Base-by-base conservation (phyloP, 2,113 vertebrate species). In the Prinia subflava region DNA sequence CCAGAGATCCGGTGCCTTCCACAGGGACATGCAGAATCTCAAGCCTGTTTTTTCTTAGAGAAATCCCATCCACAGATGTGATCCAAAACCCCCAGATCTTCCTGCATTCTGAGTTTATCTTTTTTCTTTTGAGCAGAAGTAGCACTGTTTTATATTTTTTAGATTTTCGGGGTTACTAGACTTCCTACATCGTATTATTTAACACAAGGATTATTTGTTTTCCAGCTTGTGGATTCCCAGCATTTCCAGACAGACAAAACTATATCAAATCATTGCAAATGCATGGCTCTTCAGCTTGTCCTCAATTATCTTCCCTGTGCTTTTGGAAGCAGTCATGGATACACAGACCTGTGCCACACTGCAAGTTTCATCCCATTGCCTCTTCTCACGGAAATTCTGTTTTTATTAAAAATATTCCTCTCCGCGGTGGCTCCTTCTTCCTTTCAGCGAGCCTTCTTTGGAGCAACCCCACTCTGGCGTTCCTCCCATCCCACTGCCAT, bases 401-500 rank as follows among this genome's bases (percentile, higher is more conserved):
- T 39, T 95, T 74, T 67, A 50, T 70, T 70, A 27, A 47, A 70
- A 92, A 37, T 65, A 76, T 16, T 70, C 41, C n/a, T 89, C 74
- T 74, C 46, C 2, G 9, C 69, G 35, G 33, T 52, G 27, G 31
- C 60, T 83, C 31, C 68, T 77, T 80, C 55, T 52, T 57, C 52
- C 39, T 88, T 67, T 55, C 53, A 47, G 44, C 2, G 2, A n/a
- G 23, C n/a, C 19, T 64, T 44, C 73, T 69, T 78, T 0, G 4
- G 71, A 75, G 68, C 30, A 89, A 2, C 39, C 37, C 71, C 57
- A 82, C 41, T 56, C 46, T 78, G 65, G 59, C 46, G 0, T 94
- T 93, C 56, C 79, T 94, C 24, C 79, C 82, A 46, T 90, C 94
- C 76, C 85, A 37, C 35, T 88, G 85, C 83, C 68, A 25, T 90